Percentiles rank a stretch among this genome's conserved stretches.
Evolutionary conservation across 2,888 invertebrate genomes (phyloP).

Genomic region (Himalopsyche japonica): DNA sequence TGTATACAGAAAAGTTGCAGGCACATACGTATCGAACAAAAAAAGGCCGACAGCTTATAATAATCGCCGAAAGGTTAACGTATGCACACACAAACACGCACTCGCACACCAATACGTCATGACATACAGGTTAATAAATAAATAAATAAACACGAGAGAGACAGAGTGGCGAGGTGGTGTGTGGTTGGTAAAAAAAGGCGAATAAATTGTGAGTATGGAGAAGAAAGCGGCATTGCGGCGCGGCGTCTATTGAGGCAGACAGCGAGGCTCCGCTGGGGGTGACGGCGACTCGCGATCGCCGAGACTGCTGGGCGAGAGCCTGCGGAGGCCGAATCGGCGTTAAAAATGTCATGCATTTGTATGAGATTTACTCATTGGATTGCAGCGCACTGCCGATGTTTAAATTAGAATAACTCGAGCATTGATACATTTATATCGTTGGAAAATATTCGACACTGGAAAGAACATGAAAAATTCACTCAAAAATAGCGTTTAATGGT

Average conservation of each 20-base stretch:
- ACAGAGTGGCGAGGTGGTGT: conserved; percentile 1
- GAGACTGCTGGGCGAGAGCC: neutral
- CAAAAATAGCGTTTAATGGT: no score
- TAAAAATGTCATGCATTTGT: neutral
- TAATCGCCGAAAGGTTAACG: neutral
- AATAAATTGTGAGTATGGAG: conserved; percentile 16
- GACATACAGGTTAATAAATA: conserved; percentile 1
- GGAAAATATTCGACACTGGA: no score
- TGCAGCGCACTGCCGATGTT: neutral
- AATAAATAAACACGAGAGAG: neutral
- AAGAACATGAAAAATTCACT: no score
- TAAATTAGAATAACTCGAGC: no score
- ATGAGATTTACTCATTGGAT: neutral
- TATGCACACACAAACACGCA: neutral
- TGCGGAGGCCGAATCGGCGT: neutral
- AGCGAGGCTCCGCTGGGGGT: conserved; percentile 63
- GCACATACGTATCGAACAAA: neutral
- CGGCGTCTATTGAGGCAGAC: conserved; percentile 55
- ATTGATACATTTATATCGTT: no score
- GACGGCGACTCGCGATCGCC: conserved; percentile 43
- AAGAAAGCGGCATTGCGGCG: conserved; percentile 40
- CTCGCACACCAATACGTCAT: neutral
- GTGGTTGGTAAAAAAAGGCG: neutral
- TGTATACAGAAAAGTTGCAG: neutral
- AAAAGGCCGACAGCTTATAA: neutral